A percentile compares a stretch with the other conserved stretches of the same genome.
phyloP scores from a whole-genome alignment of 2,797 vertebrate genomes.

The Trematomus bernacchii region DNA sequence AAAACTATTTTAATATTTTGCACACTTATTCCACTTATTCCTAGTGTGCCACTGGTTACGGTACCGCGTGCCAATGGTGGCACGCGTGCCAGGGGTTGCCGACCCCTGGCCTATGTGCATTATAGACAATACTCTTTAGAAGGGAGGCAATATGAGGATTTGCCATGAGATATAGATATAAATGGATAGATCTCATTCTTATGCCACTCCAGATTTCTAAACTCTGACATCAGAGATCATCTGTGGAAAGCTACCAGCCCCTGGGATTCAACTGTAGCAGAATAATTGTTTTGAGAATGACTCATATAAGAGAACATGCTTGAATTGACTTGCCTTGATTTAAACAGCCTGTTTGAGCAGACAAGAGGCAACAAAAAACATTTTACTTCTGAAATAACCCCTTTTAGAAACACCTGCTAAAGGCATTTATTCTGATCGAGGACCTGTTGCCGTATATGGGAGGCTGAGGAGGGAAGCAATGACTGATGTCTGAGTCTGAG shows the following conservation, averaged over 20 bases:
- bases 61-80: too few relatives aligned
- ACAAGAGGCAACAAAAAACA: not conserved
- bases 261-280: slow-evolving; percentile 27
- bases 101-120: not conserved
- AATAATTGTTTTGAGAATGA: slow-evolving; percentile 30
- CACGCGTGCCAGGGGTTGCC: too few relatives aligned
- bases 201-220: slow-evolving; percentile 31
- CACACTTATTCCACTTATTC: too few relatives aligned
- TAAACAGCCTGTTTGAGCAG: slow-evolving; percentile 36
- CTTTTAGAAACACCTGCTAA: slow-evolving; percentile 54
- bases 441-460: slow-evolving; percentile 53
- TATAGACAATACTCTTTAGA: slow-evolving; percentile 19
- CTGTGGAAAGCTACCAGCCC: slow-evolving; percentile 8
- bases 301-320: slow-evolving; percentile 16
- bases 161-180: too few relatives aligned
- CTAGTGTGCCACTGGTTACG: too few relatives aligned
- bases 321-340: slow-evolving; percentile 49
- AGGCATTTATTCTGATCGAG: slow-evolving; percentile 62
- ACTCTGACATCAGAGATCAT: slow-evolving; percentile 32
- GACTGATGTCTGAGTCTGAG: slow-evolving; percentile 61
- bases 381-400: slow-evolving; percentile 50
- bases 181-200: slow-evolving; percentile 8
- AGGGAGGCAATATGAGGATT: not conserved
- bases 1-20: too few relatives aligned
- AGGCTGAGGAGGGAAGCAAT: slow-evolving; percentile 32